phyloP scores from a whole-genome alignment of 2,888 invertebrate genomes.

The Sialis fuliginosa region DNA sequence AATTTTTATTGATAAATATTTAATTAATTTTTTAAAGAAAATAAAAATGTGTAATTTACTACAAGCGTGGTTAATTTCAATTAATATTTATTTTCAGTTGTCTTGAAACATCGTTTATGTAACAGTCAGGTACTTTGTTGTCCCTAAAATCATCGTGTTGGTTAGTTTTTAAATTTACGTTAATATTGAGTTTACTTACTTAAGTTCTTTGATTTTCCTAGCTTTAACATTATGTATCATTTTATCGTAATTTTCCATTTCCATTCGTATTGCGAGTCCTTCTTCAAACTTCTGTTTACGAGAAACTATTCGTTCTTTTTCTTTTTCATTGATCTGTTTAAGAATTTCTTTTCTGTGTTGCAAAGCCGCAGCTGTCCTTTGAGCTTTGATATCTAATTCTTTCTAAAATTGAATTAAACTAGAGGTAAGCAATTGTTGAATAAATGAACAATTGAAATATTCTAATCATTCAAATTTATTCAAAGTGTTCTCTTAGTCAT shows the following conservation, averaged over 20 bases:
- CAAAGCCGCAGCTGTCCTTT: conserved; percentile 20
- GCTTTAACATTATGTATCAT: conserved; percentile 29
- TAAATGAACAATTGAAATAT: too few species aligned
- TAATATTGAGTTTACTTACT: conserved; percentile 12
- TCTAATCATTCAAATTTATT: too few species aligned
- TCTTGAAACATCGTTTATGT: conserved; percentile 19
- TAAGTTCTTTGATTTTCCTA: conserved; percentile 39
- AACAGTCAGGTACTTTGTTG: conserved; percentile 18
- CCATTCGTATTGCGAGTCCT: conserved; percentile 41
- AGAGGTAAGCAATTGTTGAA: too few species aligned
- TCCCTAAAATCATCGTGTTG: conserved; percentile 12
- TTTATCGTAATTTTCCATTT: conserved; percentile 35
- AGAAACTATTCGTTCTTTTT: conserved; percentile 39
- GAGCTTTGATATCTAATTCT: neutral
- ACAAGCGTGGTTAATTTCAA: neutral
- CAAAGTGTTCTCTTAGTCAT: too few species aligned
- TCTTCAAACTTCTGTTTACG: conserved; percentile 46
- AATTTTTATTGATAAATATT: neutral
- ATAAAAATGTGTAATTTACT: neutral
- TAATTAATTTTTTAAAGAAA: neutral
- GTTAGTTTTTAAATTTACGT: conserved; percentile 1
- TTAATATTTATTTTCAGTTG: conserved; percentile 10
- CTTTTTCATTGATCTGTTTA: conserved; percentile 53
- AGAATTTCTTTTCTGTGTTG: conserved; percentile 43
- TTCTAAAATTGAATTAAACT: neutral